Conservation (phyloP, 2,797 vertebrate genomes). For the Lacerta agilis region DNA sequence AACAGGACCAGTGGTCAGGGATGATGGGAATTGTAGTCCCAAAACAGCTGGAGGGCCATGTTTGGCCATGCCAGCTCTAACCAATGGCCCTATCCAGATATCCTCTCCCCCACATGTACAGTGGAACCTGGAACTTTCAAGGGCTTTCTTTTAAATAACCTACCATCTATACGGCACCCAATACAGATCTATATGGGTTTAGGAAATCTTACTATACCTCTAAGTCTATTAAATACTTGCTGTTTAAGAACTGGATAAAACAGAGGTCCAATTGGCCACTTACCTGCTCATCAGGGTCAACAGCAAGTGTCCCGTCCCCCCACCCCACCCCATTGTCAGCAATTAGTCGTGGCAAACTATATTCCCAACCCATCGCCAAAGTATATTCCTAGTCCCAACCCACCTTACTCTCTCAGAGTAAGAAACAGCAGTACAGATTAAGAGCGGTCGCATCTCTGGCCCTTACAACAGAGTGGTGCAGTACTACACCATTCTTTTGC, state of each 20-base stretch:
- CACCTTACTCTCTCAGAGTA: background rate
- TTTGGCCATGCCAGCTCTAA: no score
- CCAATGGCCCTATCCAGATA: no score
- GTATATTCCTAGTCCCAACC: no score
- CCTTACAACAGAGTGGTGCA: background rate
- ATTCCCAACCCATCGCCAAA: background rate
- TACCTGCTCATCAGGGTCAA: background rate
- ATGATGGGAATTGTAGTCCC: no score
- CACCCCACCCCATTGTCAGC: background rate
- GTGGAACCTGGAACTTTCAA: background rate
- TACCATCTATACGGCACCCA: background rate
- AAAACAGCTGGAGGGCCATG: no score
- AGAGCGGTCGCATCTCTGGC: background rate
- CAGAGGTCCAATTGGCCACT: background rate
- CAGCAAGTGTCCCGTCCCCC: background rate
- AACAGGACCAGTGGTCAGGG: no score
- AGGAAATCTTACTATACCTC: slow-evolving; percentile 39
- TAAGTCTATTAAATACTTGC: slow-evolving; percentile 48
- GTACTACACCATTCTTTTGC: background rate
- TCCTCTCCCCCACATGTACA: background rate
- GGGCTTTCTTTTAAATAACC: background rate
- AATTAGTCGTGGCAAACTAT: background rate
- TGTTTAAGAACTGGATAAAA: slow-evolving; percentile 29
- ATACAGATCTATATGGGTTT: slow-evolving; percentile 14
- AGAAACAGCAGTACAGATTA: background rate